phyloP scores from a whole-genome alignment of 2,797 vertebrate species.

The Dromococcyx pavoninus region DNA sequence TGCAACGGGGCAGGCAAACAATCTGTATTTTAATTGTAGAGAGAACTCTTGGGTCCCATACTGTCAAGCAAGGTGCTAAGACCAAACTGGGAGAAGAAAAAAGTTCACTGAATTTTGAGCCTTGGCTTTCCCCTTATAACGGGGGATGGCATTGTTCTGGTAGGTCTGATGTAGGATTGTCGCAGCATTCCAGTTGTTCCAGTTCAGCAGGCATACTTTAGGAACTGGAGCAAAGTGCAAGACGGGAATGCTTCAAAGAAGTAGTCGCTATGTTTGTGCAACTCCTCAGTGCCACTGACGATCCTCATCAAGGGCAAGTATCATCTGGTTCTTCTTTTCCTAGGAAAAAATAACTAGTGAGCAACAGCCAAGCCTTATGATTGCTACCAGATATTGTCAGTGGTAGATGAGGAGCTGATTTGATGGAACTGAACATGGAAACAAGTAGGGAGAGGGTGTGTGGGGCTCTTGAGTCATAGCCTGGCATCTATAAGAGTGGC shows the following conservation, averaged over 20 bases:
- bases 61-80: background rate
- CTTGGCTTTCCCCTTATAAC: background rate
- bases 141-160: background rate
- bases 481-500: background rate
- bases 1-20: rapidly evolving
- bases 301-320: background rate
- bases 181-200: background rate
- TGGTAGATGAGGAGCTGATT: background rate
- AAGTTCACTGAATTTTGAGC: background rate
- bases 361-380: background rate
- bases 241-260: background rate
- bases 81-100: background rate
- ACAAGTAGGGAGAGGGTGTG: background rate
- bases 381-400: background rate
- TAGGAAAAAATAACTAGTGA: background rate
- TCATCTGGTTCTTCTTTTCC: background rate
- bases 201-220: background rate
- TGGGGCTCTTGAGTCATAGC: slow-evolving; percentile 23
- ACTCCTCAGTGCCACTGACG: background rate
- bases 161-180: background rate
- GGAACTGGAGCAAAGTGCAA: background rate
- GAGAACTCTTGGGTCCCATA: background rate
- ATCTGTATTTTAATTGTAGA: background rate
- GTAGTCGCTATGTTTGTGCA: rapidly evolving
- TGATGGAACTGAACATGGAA: background rate